Conservation (phyloP, 1,140 invertebrate species). For the Bacillus rossius region DNA sequence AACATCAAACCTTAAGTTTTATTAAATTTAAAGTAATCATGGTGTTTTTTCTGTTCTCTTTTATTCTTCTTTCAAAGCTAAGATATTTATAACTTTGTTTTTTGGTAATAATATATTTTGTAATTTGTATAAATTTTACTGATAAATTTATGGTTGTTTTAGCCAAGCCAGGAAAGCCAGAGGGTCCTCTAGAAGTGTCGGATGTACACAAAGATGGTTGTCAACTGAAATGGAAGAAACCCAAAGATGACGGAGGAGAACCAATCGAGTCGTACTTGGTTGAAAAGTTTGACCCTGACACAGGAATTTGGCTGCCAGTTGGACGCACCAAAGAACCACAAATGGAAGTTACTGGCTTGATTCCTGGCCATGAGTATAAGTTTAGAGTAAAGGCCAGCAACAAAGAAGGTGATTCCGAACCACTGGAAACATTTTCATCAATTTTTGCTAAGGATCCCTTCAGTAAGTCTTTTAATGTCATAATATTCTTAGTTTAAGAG, state of each 20-base stretch:
- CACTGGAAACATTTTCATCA: slow-evolving; percentile 85
- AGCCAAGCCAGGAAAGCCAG: slow-evolving; percentile 89
- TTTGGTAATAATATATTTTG: too few relatives aligned
- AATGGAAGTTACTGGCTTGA: slow-evolving; percentile 81
- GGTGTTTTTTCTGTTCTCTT: too few relatives aligned
- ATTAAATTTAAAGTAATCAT: too few relatives aligned
- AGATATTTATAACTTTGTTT: too few relatives aligned
- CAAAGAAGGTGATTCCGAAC: slow-evolving; percentile 94
- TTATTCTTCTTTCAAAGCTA: too few relatives aligned
- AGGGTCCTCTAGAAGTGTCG: slow-evolving; percentile 92
- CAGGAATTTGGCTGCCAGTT: slow-evolving; percentile 84
- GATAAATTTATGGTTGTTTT: slow-evolving; percentile 20
- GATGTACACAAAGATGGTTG: slow-evolving; percentile 93
- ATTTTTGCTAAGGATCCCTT: slow-evolving; percentile 97
- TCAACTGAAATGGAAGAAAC: slow-evolving; percentile 95
- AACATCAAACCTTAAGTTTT: too few relatives aligned
- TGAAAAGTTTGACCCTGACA: slow-evolving; percentile 92
- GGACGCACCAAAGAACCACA: slow-evolving; percentile 76
- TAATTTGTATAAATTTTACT: too few relatives aligned
- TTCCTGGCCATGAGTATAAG: slow-evolving; percentile 94
- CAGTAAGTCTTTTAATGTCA: slow-evolving; percentile 53
- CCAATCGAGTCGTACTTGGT: slow-evolving; percentile 92
- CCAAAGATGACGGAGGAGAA: slow-evolving; percentile 96
- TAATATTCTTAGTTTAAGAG: too few relatives aligned
- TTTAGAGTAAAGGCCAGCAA: slow-evolving; percentile 97